phyloP scores from a whole-genome alignment of 2,113 vertebrate species.

The Cromileptes altivelis region DNA sequence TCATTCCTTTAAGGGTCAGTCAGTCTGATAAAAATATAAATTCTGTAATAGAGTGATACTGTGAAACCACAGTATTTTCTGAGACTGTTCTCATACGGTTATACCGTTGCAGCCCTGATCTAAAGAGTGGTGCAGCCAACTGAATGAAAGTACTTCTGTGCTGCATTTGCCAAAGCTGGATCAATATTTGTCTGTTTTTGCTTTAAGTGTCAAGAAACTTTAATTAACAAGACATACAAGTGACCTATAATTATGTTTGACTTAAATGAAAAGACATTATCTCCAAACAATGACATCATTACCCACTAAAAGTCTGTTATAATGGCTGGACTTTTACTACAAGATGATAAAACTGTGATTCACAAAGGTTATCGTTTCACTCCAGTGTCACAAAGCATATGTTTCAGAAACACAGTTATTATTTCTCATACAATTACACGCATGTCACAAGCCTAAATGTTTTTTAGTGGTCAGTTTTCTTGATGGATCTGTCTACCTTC shows the following conservation, averaged over 20 bases:
- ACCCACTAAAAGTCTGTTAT: constrained; percentile 22
- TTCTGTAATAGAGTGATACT: no score
- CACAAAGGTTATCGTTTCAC: constrained; percentile 1
- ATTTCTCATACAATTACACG: not conserved
- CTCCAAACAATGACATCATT: constrained; percentile 1
- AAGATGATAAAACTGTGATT: constrained; percentile 19
- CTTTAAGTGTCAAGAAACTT: no score
- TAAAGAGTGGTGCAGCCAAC: no score
- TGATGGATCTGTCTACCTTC: constrained; percentile 12
- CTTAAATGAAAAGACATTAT: not conserved
- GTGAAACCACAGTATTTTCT: no score
- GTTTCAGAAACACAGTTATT: not conserved
- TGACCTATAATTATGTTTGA: constrained; percentile 1
- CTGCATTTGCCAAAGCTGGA: no score
- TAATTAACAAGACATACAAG: not conserved
- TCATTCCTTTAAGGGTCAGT: no score
- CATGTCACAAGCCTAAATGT: not conserved
- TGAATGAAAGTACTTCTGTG: no score
- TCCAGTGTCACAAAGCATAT: no score
- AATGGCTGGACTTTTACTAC: constrained; percentile 16
- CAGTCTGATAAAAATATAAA: no score
- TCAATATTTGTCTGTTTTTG: no score
- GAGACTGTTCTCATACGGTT: no score
- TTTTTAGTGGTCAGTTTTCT: not conserved
- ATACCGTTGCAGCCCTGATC: no score